Base-by-base conservation (phyloP, 2,113 vertebrate genomes). In the Ranitomeya imitator region DNA sequence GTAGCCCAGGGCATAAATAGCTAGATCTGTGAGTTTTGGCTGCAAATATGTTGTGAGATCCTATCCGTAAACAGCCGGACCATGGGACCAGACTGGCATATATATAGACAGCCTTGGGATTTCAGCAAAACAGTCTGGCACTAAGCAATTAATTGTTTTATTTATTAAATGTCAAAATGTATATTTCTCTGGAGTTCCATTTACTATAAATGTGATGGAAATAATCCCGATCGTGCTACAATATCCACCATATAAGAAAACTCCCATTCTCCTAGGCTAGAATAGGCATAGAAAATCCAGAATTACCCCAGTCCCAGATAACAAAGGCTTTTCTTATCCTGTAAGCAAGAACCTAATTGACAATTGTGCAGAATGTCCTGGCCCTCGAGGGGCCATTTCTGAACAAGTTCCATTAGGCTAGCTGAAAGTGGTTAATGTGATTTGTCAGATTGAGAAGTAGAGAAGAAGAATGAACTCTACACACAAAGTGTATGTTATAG, bases 341-440 rank as follows among this genome's bases (percentile, higher is more conserved):
- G 21, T 37, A n/a, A 77, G 57, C 69, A 63, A 65, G 86, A 89
- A 79, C 67, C 73, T 76, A 63, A 83, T 57, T 65, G 59, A 65
- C 16, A 71, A 83, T 83, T 67, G 79, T 78, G 52, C 67, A 63
- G 71, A 67, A 37, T 31, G 69, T 45, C 57, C n/a, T 4, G 14
- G 11, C 16, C 79, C 86, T 80, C 52, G 57, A 63, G 80, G 86
- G 80, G n/a, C 57, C 37, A 83, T 83, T 88, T 83, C 69, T 74
- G 21, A 77, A 63, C 69, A 77, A 65, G 37, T 83, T 88, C 69
- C 69, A 83, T 88, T 88, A 63, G 37, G 18, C 31, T 19, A 65
- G 54, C 86, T 69, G 79, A 82, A 88, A 88, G 74, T 59, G 19
- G 31, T n/a, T 88, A 82, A 88, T 83, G 80, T 63, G 71, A 76